A percentile compares a stretch with the other conserved stretches of the same genome.
Evolutionary conservation across 2,888 invertebrate species (phyloP).

Genomic region (Chloroclystis v-ata): DNA sequence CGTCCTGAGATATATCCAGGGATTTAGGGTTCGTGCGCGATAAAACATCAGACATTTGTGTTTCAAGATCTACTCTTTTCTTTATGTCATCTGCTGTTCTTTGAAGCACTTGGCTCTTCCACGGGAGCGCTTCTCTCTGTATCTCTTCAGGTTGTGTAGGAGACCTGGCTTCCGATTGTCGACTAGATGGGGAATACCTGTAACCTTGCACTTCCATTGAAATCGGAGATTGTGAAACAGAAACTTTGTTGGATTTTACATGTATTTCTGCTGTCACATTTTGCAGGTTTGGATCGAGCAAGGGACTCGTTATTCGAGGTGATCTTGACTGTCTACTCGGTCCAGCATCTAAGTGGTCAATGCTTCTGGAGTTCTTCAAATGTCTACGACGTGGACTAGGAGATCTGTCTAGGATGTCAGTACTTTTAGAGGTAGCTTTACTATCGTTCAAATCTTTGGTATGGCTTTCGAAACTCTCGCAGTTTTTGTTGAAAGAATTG

Average conservation of each 20-base stretch:
- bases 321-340: constrained; percentile 53
- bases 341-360: constrained; percentile 63
- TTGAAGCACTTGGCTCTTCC: constrained; percentile 72
- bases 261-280: constrained; percentile 72
- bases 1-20: constrained; percentile 70
- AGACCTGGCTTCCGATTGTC: constrained; percentile 56
- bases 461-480: constrained; percentile 57
- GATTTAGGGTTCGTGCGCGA: constrained; percentile 50
- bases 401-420: constrained; percentile 67
- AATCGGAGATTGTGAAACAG: constrained; percentile 63
- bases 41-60: constrained; percentile 59
- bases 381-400: constrained; percentile 55
- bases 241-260: constrained; percentile 60
- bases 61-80: constrained; percentile 60
- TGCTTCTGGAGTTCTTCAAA: constrained; percentile 64
- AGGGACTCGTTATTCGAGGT: constrained; percentile 38
- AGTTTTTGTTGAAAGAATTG: constrained; percentile 59
- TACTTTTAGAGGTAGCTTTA: constrained; percentile 72
- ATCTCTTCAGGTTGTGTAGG: constrained; percentile 51
- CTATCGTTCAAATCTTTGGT: constrained; percentile 65
- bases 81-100: constrained; percentile 69
- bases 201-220: constrained; percentile 54
- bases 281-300: constrained; percentile 42
- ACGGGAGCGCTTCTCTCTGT: constrained; percentile 44
- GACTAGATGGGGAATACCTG: constrained; percentile 55